phyloP scores from a whole-genome alignment of 2,797 vertebrate species.

The Chromis chromis region DNA sequence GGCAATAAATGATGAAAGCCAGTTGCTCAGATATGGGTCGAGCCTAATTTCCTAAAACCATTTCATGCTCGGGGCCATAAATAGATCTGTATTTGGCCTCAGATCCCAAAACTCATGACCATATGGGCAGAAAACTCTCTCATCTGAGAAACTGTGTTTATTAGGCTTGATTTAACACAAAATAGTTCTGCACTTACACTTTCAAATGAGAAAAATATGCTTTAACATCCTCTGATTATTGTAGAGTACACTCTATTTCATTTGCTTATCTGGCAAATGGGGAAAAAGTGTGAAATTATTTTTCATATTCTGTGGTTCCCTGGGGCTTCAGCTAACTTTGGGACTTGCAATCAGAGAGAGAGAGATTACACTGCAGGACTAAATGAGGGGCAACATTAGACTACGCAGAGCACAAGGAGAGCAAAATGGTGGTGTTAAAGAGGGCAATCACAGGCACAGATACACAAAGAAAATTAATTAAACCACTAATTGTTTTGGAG shows the following conservation, averaged over 20 bases:
- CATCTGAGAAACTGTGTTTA: slow-evolving; percentile 18
- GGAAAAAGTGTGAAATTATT: slow-evolving; percentile 26
- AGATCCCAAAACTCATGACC: slow-evolving; percentile 27
- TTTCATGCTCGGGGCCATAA: slow-evolving; percentile 51
- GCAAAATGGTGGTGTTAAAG: background rate
- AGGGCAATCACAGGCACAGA: background rate
- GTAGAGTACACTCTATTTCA: slow-evolving; percentile 9
- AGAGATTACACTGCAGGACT: slow-evolving; percentile 16
- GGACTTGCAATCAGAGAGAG: slow-evolving; percentile 13
- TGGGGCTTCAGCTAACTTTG: slow-evolving; percentile 2
- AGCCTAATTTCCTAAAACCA: slow-evolving; percentile 43
- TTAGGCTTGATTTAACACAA: slow-evolving; percentile 28
- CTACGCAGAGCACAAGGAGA: background rate
- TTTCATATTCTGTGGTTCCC: background rate
- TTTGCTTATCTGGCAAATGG: slow-evolving; percentile 34
- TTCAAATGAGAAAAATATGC: slow-evolving; percentile 2
- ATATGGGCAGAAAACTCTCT: slow-evolving; percentile 32
- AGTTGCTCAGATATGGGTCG: slow-evolving; percentile 44
- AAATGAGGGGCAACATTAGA: slow-evolving; percentile 24
- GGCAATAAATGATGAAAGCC: slow-evolving; percentile 26
- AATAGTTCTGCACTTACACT: background rate
- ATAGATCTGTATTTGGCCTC: slow-evolving; percentile 45
- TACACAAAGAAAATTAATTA: background rate
- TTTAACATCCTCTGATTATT: slow-evolving; percentile 21
- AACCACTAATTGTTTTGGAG: background rate